Evolutionary conservation across 2,797 vertebrate species (phyloP), one percentile per base, ranked within the genome.

Genomic region (Danio aesculapii): DNA sequence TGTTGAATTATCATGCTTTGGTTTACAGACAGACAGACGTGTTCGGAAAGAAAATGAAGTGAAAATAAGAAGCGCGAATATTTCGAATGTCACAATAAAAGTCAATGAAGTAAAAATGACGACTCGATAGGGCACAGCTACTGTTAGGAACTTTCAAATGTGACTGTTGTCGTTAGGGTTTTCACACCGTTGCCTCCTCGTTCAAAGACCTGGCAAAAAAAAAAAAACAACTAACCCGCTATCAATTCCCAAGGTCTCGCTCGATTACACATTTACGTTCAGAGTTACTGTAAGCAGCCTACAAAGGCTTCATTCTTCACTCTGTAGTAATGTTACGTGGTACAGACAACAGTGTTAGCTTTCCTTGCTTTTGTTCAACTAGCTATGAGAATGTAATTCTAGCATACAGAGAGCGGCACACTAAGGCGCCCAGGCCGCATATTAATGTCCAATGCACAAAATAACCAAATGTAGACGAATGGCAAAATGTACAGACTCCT

Each of bases 391-490:
- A 93, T 93, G 93, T 94, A 92, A 91, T 87, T 85, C 90, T 92
- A 92, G 92, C 90, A 92, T 92, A 92, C 87, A 88, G 77, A 91
- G 89, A 30, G 30, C 90, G 90, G 83, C 88, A 87, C 91, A 72
- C 88, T 93, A 92, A 92, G 92, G 30, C 30, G 30, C 89, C 90
- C 92, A 93, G 93, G 93, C 93, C 93, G 95, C 91, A 87, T 91
- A 92, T 92, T 94, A 92, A 93, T 89, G 85, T 93, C 94, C 91
- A 93, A 95, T 94, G 94, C 95, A 95, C 93, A 95, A 94, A 93
- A 88, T 97, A 98, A 97, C 97, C 97, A 98, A 97, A 97, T 95
- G 96, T 96, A 96, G 93, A 94, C 92, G 94, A 92, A 92, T 88
- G 66, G 92, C 92, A 91, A 87, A n/a, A 30, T 94, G 93, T 96